Evolutionary conservation across 2,888 invertebrate genomes (phyloP).

Genomic region (Eupeodes latifasciatus): DNA sequence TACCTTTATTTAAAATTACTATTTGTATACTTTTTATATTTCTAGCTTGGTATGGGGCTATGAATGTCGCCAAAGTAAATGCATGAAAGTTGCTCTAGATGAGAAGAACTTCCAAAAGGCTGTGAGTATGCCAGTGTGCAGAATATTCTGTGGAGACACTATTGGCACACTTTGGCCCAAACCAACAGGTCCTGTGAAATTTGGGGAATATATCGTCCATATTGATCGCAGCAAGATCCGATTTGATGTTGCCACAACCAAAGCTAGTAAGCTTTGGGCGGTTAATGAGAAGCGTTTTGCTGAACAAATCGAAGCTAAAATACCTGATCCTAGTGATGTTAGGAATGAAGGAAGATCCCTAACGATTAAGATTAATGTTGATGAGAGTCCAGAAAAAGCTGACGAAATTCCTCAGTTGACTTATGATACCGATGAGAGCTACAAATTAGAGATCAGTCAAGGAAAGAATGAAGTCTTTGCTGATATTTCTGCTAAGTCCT

Average conservation of each 20-base stretch:
- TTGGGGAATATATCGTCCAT: slow-evolving; percentile 83
- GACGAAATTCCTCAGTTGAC: slow-evolving; percentile 81
- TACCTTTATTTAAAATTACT: too few species aligned
- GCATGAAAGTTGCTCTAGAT: slow-evolving; percentile 81
- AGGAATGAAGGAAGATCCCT: slow-evolving; percentile 84
- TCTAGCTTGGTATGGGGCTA: slow-evolving; percentile 81
- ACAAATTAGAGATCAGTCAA: slow-evolving; percentile 81
- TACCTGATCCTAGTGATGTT: slow-evolving; percentile 79
- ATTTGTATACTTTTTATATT: neutral
- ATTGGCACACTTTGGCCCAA: slow-evolving; percentile 85
- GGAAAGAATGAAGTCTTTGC: slow-evolving; percentile 84
- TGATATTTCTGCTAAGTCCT: slow-evolving; percentile 85
- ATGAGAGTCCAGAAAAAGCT: slow-evolving; percentile 73
- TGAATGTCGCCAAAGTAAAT: slow-evolving; percentile 80
- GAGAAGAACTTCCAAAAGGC: slow-evolving; percentile 81
- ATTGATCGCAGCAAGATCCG: slow-evolving; percentile 83
- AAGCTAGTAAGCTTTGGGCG: slow-evolving; percentile 80
- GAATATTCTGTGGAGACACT: slow-evolving; percentile 84
- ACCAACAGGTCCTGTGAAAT: slow-evolving; percentile 84
- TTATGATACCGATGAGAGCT: slow-evolving; percentile 86
- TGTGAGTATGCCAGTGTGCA: slow-evolving; percentile 84
- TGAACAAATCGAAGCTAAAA: slow-evolving; percentile 80
- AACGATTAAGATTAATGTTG: slow-evolving; percentile 82
- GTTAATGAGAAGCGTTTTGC: slow-evolving; percentile 83
- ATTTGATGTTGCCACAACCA: slow-evolving; percentile 80